These are phyloP conservation scores for Amphimedon queenslandica DNA, from an alignment of 37 sponge, comb jelly and placozoan species.

Conservation along the genomic window DNA sequence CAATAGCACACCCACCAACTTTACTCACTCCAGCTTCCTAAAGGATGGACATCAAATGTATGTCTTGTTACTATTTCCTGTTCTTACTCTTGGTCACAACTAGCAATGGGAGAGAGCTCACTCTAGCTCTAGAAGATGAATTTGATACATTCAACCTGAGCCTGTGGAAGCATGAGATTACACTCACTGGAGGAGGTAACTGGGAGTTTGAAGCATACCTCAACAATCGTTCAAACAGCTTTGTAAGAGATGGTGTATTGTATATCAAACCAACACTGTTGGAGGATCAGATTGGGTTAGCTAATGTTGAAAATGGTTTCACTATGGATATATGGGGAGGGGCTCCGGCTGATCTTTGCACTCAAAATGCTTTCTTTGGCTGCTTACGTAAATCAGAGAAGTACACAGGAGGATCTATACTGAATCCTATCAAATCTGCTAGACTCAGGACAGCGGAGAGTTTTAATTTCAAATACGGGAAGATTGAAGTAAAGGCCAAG, in stretches of 20 bases:
- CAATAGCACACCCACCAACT: too few relatives aligned
- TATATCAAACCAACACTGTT: conserved; percentile 65
- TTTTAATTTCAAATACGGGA: conserved; percentile 68
- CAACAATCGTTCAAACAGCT: conserved; percentile 75
- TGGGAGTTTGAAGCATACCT: conserved; percentile 67
- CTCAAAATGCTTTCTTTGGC: conserved; percentile 53
- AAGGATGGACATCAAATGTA: too few relatives aligned
- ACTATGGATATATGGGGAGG: conserved; percentile 73
- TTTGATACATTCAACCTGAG: conserved; percentile 62
- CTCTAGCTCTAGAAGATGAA: conserved; percentile 54
- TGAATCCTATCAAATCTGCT: conserved; percentile 77
- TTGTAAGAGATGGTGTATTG: conserved; percentile 61
- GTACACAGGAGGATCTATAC: conserved; percentile 63
- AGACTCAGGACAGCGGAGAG: conserved; percentile 52
- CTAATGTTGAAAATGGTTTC: conserved; percentile 36
- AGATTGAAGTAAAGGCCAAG: conserved; percentile 65
- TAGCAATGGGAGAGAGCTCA: conserved; percentile 1
- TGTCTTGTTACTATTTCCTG: too few relatives aligned
- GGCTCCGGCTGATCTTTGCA: conserved; percentile 61
- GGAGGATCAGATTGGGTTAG: conserved; percentile 64
- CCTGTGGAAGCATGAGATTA: conserved; percentile 72
- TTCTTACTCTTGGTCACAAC: too few relatives aligned
- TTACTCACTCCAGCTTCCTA: too few relatives aligned
- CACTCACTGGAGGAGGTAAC: conserved; percentile 65
- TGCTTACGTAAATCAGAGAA: conserved; percentile 47